Evolutionary conservation across 35 echinoderm and acorn worm species (phyloP).

Genomic region (Hemicentrotus pulcherrimus): DNA sequence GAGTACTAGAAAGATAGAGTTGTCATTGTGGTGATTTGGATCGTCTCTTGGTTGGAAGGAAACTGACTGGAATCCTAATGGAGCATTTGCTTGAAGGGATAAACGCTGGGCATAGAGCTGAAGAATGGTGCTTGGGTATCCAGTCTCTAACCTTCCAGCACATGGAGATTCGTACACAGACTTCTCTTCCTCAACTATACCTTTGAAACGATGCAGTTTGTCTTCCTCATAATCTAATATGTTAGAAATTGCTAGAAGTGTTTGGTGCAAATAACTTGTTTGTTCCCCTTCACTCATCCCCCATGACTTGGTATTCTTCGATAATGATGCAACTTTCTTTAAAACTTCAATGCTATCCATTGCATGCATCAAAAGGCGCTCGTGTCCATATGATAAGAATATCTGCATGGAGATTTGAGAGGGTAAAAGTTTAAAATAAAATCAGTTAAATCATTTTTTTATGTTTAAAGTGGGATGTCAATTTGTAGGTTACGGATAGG

Average conservation of each 20-base stretch:
- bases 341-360: neutral
- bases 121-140: neutral
- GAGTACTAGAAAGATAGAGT: neutral
- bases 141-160: neutral
- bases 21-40: neutral
- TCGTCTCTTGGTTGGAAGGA: neutral
- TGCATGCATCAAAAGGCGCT: neutral
- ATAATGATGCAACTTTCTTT: neutral
- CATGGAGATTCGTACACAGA: neutral
- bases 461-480: neutral
- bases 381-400: neutral
- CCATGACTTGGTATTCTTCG: neutral
- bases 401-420: neutral
- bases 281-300: neutral
- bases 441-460: neutral
- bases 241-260: neutral
- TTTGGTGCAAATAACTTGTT: neutral
- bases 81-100: neutral
- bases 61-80: neutral
- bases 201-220: neutral
- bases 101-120: neutral
- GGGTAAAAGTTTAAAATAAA: neutral
- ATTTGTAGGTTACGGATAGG: no score
- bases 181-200: neutral
- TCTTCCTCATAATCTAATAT: neutral